A percentile compares a stretch with the other conserved stretches of the same genome.
These are phyloP conservation scores for Patella caerulea DNA, from an alignment of 2,888 invertebrate species.

Conservation along the genomic window DNA sequence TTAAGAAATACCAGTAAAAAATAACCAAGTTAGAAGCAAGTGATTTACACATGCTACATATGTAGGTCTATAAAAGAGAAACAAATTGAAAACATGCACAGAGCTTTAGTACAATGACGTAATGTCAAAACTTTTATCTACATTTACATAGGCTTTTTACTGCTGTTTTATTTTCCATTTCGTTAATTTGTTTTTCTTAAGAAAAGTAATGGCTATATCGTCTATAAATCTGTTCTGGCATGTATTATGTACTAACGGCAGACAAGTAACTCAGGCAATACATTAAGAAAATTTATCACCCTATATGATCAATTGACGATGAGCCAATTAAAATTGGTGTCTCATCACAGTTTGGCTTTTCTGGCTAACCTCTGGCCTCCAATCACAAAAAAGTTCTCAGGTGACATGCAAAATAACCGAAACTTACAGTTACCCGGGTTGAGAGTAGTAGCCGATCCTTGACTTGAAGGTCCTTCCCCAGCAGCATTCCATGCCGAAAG, in stretches of 20 bases:
- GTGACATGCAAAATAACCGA: conserved; percentile 25
- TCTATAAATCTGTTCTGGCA: conserved; percentile 8
- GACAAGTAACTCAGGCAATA: background rate
- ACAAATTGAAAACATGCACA: no score
- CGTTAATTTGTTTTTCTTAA: no score
- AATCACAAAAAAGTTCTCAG: conserved; percentile 18
- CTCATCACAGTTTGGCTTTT: background rate
- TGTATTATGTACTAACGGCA: background rate
- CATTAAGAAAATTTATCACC: conserved; percentile 6
- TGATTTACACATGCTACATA: no score
- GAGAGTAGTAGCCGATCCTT: conserved; percentile 51
- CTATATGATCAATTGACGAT: conserved; percentile 2
- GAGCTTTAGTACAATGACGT: no score
- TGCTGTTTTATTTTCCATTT: no score
- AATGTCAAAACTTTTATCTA: no score
- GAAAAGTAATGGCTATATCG: no score
- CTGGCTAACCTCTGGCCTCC: conserved; percentile 11
- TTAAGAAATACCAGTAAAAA: no score
- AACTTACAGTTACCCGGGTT: conserved; percentile 54
- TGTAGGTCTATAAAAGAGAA: no score
- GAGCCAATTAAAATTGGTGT: conserved; percentile 3
- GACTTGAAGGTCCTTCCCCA: conserved; percentile 57
- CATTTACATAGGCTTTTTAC: no score
- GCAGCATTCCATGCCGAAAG: conserved; percentile 56
- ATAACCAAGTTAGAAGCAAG: no score